Evolutionary conservation across 2,113 vertebrate genomes (phyloP).

Genomic region (Zootoca vivipara): DNA sequence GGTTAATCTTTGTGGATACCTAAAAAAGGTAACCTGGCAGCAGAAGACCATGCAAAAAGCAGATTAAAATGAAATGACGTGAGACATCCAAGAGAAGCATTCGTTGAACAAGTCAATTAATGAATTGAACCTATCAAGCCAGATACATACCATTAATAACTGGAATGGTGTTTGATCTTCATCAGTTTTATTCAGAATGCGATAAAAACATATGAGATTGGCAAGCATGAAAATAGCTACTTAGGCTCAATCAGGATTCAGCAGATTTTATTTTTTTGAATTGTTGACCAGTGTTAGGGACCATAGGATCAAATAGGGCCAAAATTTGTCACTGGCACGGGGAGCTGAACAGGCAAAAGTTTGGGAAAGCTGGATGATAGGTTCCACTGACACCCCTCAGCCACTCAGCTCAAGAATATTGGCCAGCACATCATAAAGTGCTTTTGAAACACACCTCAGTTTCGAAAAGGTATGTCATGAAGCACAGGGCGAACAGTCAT

Average conservation of each 20-base stretch:
- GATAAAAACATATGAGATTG: slow-evolving; percentile 35
- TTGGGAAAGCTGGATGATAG: too few relatives aligned
- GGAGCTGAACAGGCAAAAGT: too few relatives aligned
- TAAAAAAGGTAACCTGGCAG: slow-evolving; percentile 7
- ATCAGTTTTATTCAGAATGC: slow-evolving; percentile 28
- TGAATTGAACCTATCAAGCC: slow-evolving; percentile 29
- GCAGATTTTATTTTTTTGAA: neutral
- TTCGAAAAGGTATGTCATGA: neutral
- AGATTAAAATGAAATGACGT: slow-evolving; percentile 43
- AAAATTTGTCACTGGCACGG: too few relatives aligned
- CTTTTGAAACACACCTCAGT: neutral
- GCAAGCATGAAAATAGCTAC: neutral
- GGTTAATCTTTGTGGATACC: slow-evolving; percentile 3
- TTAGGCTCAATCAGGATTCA: neutral
- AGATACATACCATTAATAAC: slow-evolving; percentile 44
- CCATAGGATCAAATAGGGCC: too few relatives aligned
- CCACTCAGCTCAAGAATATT: too few relatives aligned
- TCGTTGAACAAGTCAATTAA: too few relatives aligned
- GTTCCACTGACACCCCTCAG: too few relatives aligned
- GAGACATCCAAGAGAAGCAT: neutral
- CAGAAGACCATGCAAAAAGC: slow-evolving; percentile 29
- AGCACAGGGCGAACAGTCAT: neutral
- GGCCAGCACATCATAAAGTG: neutral
- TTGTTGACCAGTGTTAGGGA: too few relatives aligned
- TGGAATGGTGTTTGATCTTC: neutral